phyloP scores from a whole-genome alignment of 2,113 vertebrate species.

The Plecturocebus donacophilus region DNA sequence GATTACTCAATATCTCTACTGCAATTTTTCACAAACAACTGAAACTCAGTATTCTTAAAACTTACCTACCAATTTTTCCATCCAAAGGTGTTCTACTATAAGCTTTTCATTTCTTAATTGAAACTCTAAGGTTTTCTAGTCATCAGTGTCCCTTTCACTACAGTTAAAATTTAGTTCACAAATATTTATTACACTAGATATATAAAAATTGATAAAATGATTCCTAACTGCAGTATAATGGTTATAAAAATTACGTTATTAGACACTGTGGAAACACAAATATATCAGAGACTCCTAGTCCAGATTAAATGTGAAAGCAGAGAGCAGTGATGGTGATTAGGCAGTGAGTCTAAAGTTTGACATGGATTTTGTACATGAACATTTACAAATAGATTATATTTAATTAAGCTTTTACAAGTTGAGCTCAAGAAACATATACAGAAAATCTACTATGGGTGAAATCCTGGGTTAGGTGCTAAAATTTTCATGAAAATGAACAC shows the following conservation, averaged over 20 bases:
- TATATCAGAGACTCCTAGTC: neutral
- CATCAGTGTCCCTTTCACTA: neutral
- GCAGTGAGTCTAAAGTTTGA: neutral
- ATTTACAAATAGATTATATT: neutral
- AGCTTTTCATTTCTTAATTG: neutral
- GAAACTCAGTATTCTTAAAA: neutral
- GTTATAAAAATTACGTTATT: neutral
- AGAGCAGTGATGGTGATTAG: neutral
- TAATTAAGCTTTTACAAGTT: neutral
- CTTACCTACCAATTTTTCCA: neutral
- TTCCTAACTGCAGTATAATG: neutral
- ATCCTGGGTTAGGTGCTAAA: neutral
- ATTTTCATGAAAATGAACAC: neutral
- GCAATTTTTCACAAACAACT: neutral
- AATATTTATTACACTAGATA: neutral
- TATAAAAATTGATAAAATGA: neutral
- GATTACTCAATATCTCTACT: neutral
- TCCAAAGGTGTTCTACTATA: neutral
- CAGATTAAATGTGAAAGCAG: neutral
- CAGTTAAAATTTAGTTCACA: neutral
- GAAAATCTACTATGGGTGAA: neutral
- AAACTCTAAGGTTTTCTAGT: neutral
- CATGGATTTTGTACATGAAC: neutral
- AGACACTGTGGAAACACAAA: neutral
- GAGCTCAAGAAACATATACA: neutral